Conservation (phyloP, 2,797 vertebrate genomes). For the Liasis olivaceus region DNA sequence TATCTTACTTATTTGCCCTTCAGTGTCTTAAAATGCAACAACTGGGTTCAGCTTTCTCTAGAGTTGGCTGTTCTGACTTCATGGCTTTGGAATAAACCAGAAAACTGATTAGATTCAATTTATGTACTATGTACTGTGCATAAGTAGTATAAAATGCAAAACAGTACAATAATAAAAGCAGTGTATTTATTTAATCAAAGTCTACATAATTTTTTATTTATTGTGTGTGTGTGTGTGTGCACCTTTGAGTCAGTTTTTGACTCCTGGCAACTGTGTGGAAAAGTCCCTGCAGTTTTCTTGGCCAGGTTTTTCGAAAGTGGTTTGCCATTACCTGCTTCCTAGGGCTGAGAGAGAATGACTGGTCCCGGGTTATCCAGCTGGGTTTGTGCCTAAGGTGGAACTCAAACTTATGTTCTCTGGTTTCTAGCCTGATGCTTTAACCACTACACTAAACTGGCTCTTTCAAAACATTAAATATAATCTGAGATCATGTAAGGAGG, state of each 20-base stretch:
- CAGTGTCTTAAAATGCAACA: background rate
- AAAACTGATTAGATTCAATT: background rate
- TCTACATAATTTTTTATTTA: background rate
- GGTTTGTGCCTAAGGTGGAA: no score
- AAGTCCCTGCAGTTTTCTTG: no score
- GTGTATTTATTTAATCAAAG: background rate
- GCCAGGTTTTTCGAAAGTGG: no score
- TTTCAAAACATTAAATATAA: background rate
- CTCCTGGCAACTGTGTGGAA: no score
- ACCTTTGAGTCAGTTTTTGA: no score
- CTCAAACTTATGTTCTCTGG: no score
- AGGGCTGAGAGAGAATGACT: no score
- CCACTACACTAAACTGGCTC: no score
- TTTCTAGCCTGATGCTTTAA: no score
- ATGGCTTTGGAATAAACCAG: background rate
- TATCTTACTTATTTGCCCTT: background rate
- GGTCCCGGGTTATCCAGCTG: no score
- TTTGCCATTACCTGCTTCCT: no score
- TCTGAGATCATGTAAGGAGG: background rate
- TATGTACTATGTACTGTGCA: background rate
- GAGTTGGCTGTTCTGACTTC: background rate
- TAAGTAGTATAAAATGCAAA: background rate
- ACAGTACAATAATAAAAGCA: background rate
- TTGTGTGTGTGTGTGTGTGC: background rate
- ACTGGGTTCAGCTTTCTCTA: background rate